Base-by-base conservation (phyloP, 2,113 vertebrate species). In the Anarhynchus alexandrinus region DNA sequence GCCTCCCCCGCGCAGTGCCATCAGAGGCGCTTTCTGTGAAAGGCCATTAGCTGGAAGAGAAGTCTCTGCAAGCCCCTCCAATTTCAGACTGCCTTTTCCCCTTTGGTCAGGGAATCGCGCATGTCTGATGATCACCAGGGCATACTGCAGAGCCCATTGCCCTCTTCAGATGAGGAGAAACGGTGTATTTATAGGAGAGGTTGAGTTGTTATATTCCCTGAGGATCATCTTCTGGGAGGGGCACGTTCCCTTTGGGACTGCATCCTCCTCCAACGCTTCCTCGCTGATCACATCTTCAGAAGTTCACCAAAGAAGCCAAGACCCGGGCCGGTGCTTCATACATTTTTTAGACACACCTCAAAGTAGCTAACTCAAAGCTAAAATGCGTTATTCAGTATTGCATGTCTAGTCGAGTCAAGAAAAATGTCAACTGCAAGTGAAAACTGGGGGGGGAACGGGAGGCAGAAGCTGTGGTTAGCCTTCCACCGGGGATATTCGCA, bases 311-410 rank as follows among this genome's bases (percentile, higher is more conserved):
- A 88, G 94, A 49, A 94, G 66, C 38, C 74, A 93, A 70, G 81
- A 67, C n/a, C 57, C 11, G 5, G 69, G 77, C 43, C 2, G 1
- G 49, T 42, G 71, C 58, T 77, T 96, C 93, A 94, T 93, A 9
- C 71, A 94, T 90, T 88, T 95, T 97, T 93, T 23, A 96, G 81
- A 15, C 77, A 34, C 45, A 51, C 61, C 86, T 94, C 93, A 91
- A 88, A 95, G 82, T 34, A 88, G 64, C 84, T 70, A 91, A 80
- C 78, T 96, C 74, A 84, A 85, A 91, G 70, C 38, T 89, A 57
- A 94, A 88, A 74, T 43, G 36, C 34, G 74, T 88, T 95, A 66
- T 58, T 94, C 58, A 42, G 89, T 77, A 71, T 57, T 42, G 27
- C 38, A 11, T 18, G 82, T 91, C 91, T 73, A 62, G 45, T 93